Evolutionary conservation across 2,113 vertebrate genomes (phyloP).

Genomic region (Physeter macrocephalus): DNA sequence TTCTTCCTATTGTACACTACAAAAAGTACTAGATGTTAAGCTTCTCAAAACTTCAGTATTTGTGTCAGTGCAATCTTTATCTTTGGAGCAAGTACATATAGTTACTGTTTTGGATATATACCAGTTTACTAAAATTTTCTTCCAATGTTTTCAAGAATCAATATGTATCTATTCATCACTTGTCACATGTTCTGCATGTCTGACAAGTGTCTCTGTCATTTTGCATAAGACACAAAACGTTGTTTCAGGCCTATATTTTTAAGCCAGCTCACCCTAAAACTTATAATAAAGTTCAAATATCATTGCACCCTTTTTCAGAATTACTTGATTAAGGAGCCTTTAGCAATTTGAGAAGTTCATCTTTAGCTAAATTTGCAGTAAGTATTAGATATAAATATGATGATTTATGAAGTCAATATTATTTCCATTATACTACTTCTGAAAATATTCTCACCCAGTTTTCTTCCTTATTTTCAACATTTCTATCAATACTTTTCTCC

Average conservation of each 20-base stretch:
- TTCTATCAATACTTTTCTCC: not conserved
- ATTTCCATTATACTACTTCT: not conserved
- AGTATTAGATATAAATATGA: not conserved
- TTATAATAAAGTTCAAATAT: slow-evolving; percentile 17
- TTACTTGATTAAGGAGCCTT: not conserved
- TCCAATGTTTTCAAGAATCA: not conserved
- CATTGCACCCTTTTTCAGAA: not conserved
- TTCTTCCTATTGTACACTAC: not conserved
- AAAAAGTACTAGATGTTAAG: not conserved
- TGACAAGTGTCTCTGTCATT: not conserved
- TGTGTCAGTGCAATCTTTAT: not conserved
- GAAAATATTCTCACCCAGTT: not conserved
- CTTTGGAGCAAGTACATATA: not conserved
- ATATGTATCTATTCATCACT: not conserved
- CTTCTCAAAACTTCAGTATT: not conserved
- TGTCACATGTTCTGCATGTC: not conserved
- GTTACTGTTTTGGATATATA: not conserved
- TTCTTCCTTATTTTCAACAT: not conserved
- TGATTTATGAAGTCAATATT: not conserved
- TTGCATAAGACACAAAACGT: not conserved
- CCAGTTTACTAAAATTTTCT: not conserved
- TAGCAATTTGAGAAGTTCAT: slow-evolving; percentile 10
- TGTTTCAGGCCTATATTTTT: not conserved
- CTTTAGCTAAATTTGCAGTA: slow-evolving; percentile 10
- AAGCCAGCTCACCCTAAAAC: not conserved